Evolutionary conservation across 1,140 invertebrate genomes (phyloP).

Genomic region (Mya arenaria): DNA sequence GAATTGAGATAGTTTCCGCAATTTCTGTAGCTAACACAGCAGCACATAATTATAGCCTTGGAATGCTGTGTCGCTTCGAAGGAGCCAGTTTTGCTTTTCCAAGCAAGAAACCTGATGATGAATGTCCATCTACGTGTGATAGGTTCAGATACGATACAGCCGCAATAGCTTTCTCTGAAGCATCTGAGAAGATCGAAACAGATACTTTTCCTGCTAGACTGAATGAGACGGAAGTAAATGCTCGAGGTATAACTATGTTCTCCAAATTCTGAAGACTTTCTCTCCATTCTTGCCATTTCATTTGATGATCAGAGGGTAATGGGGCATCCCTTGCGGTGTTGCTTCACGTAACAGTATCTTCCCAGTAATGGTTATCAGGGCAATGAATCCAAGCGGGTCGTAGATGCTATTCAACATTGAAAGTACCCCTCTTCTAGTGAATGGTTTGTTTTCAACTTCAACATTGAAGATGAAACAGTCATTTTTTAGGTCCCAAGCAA

Average conservation of each 20-base stretch:
- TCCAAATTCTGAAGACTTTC: neutral
- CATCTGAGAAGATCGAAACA: neutral
- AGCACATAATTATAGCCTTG: neutral
- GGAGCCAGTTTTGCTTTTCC: constrained; percentile 4
- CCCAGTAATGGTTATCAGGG: neutral
- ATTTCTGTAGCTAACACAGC: constrained; percentile 1
- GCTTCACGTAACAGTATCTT: neutral
- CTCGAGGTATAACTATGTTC: too few relatives aligned
- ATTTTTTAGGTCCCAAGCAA: neutral
- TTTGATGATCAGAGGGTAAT: neutral
- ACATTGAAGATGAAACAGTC: neutral
- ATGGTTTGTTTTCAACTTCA: neutral
- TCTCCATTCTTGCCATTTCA: neutral
- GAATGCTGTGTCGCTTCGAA: neutral
- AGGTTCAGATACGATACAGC: neutral
- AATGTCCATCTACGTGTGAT: neutral
- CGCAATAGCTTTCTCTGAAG: neutral
- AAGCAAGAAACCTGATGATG: neutral
- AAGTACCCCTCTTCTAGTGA: neutral
- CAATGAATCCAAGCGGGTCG: neutral
- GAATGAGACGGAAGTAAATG: neutral
- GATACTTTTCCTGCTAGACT: too few relatives aligned
- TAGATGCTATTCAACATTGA: constrained; percentile 9
- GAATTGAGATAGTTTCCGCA: neutral
- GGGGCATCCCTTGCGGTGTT: too few relatives aligned